Base-by-base conservation (phyloP, 2,797 vertebrate species). In the Sebastiscus albofasciatus region DNA sequence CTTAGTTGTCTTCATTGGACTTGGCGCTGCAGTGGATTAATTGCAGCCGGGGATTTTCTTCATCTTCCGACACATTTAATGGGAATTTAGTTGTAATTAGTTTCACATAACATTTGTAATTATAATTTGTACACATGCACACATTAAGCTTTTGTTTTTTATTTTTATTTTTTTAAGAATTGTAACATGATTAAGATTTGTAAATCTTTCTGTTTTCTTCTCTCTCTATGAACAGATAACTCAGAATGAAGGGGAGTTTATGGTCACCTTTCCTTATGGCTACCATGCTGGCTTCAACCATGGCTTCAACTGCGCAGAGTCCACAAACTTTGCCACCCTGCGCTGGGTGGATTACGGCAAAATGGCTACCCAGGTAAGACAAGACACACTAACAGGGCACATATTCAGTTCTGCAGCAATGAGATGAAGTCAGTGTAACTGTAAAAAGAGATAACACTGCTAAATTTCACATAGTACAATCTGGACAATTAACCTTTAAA, bases 261-360 rank as follows among this genome's bases (percentile, higher is more conserved):
- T 99, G 98, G 87, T 99, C 80, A 99, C 99, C 0, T 99, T 99
- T 75, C 98, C 98, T 2, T 99, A 99, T 0, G 99, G 99, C 39
- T 99, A 99, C 93, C 99, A 99, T 0, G 99, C 99, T 0, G 98
- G 99, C 52, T 99, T 99, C 94, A 99, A 99, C 56, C 99, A 99
- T 0, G 98, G 99, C 52, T 99, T 99, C 96, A 99, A 99, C 95
- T 99, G 99, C 0, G 98, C 99, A 0, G 99, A 99, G 81, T 99
- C 99, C 16, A 99, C 99, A 72, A 99, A 99, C 93, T 99, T 99
- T 1, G 99, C 99, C 81, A 99, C 98, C 0, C 91, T 99, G 75
- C 97, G 98, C 56, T 99, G 99, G 99, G 96, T 99, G 0, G 97
- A 99, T 85, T 99, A 99, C 0, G 99, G 99, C 39, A 99, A 99